A percentile compares a stretch with the other conserved stretches of the same genome.
Evolutionary conservation across 2,113 vertebrate genomes (phyloP).

Genomic region (Pelusios castaneus): DNA sequence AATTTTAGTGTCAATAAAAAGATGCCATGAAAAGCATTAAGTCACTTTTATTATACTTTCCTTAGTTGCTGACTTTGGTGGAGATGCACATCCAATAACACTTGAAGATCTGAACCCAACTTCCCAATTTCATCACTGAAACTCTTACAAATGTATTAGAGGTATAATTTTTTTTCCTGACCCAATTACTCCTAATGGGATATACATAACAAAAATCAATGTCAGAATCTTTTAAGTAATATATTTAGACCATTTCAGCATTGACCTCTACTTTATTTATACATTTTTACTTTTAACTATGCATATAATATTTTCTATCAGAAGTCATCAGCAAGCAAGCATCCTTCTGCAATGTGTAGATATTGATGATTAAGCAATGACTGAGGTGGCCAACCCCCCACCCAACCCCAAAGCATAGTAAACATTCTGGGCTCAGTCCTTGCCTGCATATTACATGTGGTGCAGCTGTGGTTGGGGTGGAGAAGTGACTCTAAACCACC

Average conservation of each 20-base stretch:
- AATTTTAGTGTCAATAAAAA: slow-evolving; percentile 51
- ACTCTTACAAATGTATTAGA: slow-evolving; percentile 21
- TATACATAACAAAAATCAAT: slow-evolving; percentile 55
- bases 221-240: neutral
- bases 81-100: slow-evolving; percentile 35
- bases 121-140: slow-evolving; percentile 44
- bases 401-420: neutral
- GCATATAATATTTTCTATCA: neutral
- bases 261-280: neutral
- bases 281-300: neutral
- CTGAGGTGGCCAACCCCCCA: too few relatives aligned
- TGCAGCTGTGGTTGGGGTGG: neutral
- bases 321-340: neutral
- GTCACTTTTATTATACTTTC: slow-evolving; percentile 28
- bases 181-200: slow-evolving; percentile 50
- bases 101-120: slow-evolving; percentile 7
- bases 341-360: neutral
- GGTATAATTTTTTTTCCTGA: slow-evolving; percentile 41
- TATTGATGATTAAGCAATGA: neutral
- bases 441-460: neutral
- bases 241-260: slow-evolving; percentile 4
- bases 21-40: slow-evolving; percentile 7
- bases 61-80: slow-evolving; percentile 1
- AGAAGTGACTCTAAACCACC: neutral
- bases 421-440: neutral